phyloP scores from a whole-genome alignment of 2,797 vertebrate genomes.

The Hybognathus amarus region DNA sequence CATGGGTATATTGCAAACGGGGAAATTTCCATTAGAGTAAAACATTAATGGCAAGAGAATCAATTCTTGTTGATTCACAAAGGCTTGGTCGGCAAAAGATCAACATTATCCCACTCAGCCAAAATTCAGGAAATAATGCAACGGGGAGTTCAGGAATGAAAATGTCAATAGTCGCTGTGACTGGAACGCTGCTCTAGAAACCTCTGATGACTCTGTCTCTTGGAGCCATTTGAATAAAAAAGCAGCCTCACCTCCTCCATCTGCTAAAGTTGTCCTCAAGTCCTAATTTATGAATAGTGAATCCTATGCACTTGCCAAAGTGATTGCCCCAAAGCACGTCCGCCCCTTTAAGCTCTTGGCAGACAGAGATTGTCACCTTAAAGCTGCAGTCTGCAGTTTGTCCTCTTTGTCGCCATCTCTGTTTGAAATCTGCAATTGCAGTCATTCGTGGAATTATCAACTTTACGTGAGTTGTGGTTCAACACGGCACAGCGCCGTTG shows the following conservation, averaged over 20 bases:
- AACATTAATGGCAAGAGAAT: slow-evolving; percentile 35
- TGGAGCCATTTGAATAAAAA: slow-evolving; percentile 3
- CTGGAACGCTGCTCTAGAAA: not conserved
- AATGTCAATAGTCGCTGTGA: not conserved
- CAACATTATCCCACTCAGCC: slow-evolving; percentile 14
- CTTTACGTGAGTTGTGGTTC: too few relatives aligned
- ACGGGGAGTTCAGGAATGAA: not conserved
- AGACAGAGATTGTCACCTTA: not conserved
- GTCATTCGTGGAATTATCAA: too few relatives aligned
- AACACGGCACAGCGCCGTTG: too few relatives aligned
- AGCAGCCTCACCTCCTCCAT: not conserved
- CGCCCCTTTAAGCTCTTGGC: not conserved
- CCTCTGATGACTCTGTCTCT: not conserved
- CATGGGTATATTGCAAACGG: not conserved
- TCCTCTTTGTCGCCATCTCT: too few relatives aligned
- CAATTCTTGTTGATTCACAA: slow-evolving; percentile 17
- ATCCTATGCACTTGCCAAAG: not conserved
- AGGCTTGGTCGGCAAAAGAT: slow-evolving; percentile 19
- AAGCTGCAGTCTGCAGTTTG: too few relatives aligned
- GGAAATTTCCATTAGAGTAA: slow-evolving; percentile 13
- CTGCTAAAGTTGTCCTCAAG: not conserved
- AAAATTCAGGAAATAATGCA: slow-evolving; percentile 2
- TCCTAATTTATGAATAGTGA: not conserved
- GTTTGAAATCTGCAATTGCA: too few relatives aligned
- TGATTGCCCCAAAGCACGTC: not conserved